Evolutionary conservation across 1,140 invertebrate genomes (phyloP).

Genomic region (Macrocentrus cingulum): DNA sequence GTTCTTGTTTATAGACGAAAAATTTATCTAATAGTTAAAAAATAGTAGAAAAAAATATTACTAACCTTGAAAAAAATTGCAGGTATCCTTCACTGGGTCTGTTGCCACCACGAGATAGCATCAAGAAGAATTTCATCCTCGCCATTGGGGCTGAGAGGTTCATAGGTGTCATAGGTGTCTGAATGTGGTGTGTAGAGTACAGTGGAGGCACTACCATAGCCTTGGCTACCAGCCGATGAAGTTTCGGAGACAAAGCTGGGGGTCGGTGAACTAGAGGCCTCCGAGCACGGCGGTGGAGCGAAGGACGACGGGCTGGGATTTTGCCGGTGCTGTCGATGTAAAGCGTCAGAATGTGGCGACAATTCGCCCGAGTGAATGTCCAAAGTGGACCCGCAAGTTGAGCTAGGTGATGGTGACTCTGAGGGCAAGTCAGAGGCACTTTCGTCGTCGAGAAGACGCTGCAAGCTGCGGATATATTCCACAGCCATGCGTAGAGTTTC

Average conservation of each 20-base stretch:
- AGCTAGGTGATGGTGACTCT: slow-evolving; percentile 36
- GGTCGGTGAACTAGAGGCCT: slow-evolving; percentile 75
- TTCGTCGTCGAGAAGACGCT: slow-evolving; percentile 77
- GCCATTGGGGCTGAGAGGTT: slow-evolving; percentile 77
- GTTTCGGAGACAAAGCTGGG: slow-evolving; percentile 78
- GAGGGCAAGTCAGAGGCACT: slow-evolving; percentile 32
- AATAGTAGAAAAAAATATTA: slow-evolving; percentile 28
- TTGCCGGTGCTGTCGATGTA: slow-evolving; percentile 38
- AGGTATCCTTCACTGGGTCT: slow-evolving; percentile 53
- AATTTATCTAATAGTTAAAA: not conserved
- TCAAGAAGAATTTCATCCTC: slow-evolving; percentile 90
- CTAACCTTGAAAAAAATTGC: slow-evolving; percentile 33
- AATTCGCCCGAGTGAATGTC: slow-evolving; percentile 26
- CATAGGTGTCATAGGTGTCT: slow-evolving; percentile 75
- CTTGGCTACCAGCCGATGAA: slow-evolving; percentile 62
- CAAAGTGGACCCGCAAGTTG: slow-evolving; percentile 33
- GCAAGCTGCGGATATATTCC: slow-evolving; percentile 88
- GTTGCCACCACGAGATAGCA: slow-evolving; percentile 85
- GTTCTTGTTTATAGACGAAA: too few species aligned
- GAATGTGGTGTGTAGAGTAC: slow-evolving; percentile 60
- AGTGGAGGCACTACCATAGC: slow-evolving; percentile 55
- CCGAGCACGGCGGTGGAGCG: slow-evolving; percentile 67
- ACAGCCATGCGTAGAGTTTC: slow-evolving; percentile 92
- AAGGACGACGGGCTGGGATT: slow-evolving; percentile 45
- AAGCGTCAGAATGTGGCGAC: slow-evolving; percentile 26